These are phyloP conservation scores for Autographa pulchrina DNA, from an alignment of 2,888 invertebrate genomes.

Conservation along the genomic window DNA sequence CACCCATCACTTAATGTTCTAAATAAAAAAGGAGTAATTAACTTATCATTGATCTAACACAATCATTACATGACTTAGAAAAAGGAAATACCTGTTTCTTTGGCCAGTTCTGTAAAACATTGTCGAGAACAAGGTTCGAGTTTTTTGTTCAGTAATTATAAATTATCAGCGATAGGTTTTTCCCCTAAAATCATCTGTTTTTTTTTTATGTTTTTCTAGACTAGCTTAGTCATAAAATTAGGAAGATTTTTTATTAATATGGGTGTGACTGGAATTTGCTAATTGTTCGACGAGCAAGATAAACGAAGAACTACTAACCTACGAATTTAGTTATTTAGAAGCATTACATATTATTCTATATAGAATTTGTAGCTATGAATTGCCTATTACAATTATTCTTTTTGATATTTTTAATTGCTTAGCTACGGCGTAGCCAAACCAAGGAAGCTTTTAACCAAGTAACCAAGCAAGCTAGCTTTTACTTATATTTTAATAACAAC, in stretches of 20 bases:
- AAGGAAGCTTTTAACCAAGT: too few relatives aligned
- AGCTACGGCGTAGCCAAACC: too few relatives aligned
- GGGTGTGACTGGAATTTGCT: background rate
- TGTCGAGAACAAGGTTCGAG: background rate
- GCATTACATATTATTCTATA: too few relatives aligned
- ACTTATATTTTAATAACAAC: too few relatives aligned
- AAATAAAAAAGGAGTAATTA: background rate
- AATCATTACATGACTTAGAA: background rate
- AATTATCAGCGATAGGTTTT: background rate
- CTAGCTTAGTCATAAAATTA: background rate
- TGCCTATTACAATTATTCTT: too few relatives aligned
- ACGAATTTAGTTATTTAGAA: too few relatives aligned
- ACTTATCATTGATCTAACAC: conserved; percentile 4
- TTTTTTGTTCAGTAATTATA: background rate
- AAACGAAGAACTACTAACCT: background rate
- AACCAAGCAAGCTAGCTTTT: too few relatives aligned
- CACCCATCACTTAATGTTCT: background rate
- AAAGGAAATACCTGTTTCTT: background rate
- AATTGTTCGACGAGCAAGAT: background rate
- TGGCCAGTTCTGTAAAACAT: background rate
- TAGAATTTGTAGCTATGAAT: too few relatives aligned
- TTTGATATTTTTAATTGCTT: too few relatives aligned
- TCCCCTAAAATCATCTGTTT: background rate
- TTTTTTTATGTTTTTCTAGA: background rate
- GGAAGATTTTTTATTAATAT: background rate